Conservation (phyloP, 2,888 invertebrate species). For the Ornithoptera alexandrae region DNA sequence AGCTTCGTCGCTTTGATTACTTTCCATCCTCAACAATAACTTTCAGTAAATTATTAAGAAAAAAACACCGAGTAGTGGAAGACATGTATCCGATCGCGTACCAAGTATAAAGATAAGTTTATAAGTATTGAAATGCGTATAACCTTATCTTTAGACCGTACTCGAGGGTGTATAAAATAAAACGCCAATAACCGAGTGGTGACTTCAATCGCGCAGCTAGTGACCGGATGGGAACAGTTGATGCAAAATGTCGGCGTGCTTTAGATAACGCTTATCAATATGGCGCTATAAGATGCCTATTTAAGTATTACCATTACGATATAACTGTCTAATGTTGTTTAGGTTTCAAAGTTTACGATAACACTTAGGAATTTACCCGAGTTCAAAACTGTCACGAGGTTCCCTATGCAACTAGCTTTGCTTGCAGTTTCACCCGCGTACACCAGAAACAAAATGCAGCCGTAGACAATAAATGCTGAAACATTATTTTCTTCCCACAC, state of each 20-base stretch:
- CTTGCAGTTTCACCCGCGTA: neutral
- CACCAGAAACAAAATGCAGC: no score
- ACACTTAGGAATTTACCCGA: neutral
- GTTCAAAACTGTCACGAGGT: neutral
- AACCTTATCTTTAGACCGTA: no score
- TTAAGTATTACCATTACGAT: slow-evolving; percentile 5
- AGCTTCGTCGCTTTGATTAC: no score
- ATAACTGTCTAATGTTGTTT: slow-evolving; percentile 4
- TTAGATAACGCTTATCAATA: slow-evolving; percentile 16
- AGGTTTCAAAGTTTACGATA: neutral
- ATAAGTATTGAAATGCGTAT: no score
- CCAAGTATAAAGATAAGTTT: no score
- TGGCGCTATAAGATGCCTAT: slow-evolving; percentile 9
- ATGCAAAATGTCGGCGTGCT: slow-evolving; percentile 8
- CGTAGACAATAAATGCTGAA: no score
- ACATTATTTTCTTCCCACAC: no score
- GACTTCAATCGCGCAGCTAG: slow-evolving; percentile 5
- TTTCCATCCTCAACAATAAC: no score
- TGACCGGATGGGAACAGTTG: slow-evolving; percentile 2
- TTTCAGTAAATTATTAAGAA: no score
- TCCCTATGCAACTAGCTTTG: neutral
- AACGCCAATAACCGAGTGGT: neutral
- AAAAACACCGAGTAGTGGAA: no score
- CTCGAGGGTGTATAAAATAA: neutral
- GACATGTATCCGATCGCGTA: no score